phyloP scores from a whole-genome alignment of 1,140 invertebrate species.

The Zaprionus ghesquierei region DNA sequence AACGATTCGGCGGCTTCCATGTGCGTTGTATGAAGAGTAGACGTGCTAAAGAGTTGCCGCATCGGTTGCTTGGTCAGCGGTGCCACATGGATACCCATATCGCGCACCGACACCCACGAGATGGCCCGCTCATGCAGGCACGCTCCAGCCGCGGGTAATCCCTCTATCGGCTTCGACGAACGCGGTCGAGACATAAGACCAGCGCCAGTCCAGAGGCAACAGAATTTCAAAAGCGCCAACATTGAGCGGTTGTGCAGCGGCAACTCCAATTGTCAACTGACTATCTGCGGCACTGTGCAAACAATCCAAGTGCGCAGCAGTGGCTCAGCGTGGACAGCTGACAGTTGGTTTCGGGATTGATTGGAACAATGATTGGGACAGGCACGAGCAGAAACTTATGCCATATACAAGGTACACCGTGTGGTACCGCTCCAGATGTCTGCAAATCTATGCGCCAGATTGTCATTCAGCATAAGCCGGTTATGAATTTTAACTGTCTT shows the following conservation, averaged over 20 bases:
- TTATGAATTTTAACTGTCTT: no score
- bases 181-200: conserved; percentile 11
- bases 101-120: neutral
- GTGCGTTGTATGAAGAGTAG: neutral
- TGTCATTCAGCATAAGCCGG: no score
- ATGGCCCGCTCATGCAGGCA: neutral
- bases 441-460: no score
- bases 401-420: no score
- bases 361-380: no score
- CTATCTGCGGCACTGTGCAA: conserved; percentile 3
- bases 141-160: neutral
- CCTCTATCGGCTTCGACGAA: neutral
- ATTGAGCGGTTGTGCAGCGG: neutral
- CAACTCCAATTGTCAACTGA: neutral
- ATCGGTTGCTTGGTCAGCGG: neutral
- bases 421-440: no score
- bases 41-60: neutral
- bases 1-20: neutral
- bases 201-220: conserved; percentile 24
- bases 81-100: neutral
- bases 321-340: no score
- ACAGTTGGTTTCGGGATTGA: conserved; percentile 20
- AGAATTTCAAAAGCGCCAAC: conserved; percentile 11
- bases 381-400: no score
- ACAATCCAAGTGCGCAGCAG: no score